Evolutionary conservation across 2,113 vertebrate species (phyloP), one percentile per base, ranked within the genome.

Genomic region (Actenoides lindsayi): DNA sequence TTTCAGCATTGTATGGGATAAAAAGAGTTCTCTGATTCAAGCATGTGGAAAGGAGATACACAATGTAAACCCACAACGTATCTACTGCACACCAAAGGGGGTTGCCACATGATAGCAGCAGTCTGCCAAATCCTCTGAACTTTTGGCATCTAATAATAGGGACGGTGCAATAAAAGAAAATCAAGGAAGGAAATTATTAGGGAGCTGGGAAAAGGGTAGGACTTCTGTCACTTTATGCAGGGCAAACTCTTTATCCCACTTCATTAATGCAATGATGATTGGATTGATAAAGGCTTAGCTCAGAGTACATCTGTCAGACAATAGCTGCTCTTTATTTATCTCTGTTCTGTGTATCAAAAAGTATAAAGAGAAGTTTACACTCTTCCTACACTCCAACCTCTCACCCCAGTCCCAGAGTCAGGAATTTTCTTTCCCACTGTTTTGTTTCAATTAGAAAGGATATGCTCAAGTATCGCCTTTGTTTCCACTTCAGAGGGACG

Each of bases 101-200:
- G 92, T 5, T 92, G 81, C 92, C 94, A 94, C 94, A 94, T 91
- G 93, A 94, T 71, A 96, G 91, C 78, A 97, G 87, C 92, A 86
- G 70, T 8, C 92, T 96, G 94, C 96, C 96, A 97, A 97, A 80
- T 90, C 93, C 93, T 88, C 92, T 93, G 86, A 89, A 87, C 89
- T 96, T 88, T 69, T 86, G 92, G 94, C 95, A 94, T 93, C 89
- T 50, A 94, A 73, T 84, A 95, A 94, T 62, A 96, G 57, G 59
- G 51, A 85, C 5, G 16, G 62, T 2, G 33, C 62, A 87, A 69
- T 86, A 84, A 90, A 94, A 94, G 83, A 92, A 97, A 95, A 90
- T 67, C 70, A 77, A 87, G 94, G 76, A 94, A 94, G 90, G 92
- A 97, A 95, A 93, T 78, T 94, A 87, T 97, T 91, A 94, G 63